phyloP scores from a whole-genome alignment of 2,797 vertebrate species.

The Molossus alvarezi region DNA sequence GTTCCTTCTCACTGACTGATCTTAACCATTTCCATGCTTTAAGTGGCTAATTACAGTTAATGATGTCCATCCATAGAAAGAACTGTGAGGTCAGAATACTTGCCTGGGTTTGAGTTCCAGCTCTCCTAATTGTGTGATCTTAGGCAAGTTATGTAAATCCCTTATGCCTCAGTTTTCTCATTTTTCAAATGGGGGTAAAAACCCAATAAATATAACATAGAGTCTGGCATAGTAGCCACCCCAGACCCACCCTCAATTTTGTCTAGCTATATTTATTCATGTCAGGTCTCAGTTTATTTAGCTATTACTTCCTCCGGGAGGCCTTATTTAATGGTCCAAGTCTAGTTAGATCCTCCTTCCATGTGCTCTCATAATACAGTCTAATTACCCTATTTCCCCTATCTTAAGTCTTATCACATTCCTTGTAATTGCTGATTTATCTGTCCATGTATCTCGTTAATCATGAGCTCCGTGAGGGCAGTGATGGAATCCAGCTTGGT shows the following conservation, averaged over 20 bases:
- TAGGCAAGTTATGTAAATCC: not conserved
- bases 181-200: not conserved
- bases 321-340: not conserved
- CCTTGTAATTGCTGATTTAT: not conserved
- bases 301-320: not conserved
- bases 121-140: not conserved
- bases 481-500: not conserved
- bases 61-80: not conserved
- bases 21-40: not conserved
- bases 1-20: too few species aligned
- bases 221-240: not conserved
- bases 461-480: not conserved
- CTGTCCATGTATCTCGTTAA: not conserved
- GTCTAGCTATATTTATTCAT: not conserved
- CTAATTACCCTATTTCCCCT: not conserved
- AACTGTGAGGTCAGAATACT: not conserved
- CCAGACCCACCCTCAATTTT: not conserved
- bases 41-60: not conserved
- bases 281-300: not conserved
- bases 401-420: not conserved
- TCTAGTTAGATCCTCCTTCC: not conserved
- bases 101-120: not conserved
- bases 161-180: not conserved
- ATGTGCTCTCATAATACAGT: rapidly evolving
- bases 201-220: not conserved